phyloP scores from a whole-genome alignment of 2,113 vertebrate species.

The Nothocercus nigrocapillus region DNA sequence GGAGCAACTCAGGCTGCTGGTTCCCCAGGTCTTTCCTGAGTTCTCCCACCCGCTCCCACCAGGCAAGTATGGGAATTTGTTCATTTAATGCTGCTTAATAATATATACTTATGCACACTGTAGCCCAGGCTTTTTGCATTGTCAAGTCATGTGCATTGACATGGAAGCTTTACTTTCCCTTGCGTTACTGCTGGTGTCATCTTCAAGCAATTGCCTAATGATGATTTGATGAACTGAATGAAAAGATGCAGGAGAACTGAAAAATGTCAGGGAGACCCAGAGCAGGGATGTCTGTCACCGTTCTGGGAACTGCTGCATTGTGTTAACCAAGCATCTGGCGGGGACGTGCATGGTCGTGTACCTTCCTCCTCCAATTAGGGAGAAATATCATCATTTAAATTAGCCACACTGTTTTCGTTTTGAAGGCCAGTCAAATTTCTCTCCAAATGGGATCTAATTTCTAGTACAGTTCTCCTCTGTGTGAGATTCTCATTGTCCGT shows the following conservation, averaged over 20 bases:
- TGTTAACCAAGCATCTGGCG: background rate
- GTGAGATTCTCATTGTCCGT: background rate
- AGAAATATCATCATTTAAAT: background rate
- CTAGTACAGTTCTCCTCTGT: background rate
- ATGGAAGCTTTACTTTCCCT: constrained; percentile 42
- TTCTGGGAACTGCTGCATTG: background rate
- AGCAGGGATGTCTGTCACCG: background rate
- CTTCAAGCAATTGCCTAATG: background rate
- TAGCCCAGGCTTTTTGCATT: constrained; percentile 50
- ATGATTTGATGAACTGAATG: background rate
- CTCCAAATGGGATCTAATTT: background rate
- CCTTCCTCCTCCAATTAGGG: background rate
- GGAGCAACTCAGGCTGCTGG: background rate
- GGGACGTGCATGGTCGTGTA: background rate
- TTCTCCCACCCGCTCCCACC: constrained; percentile 4
- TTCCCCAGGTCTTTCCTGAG: background rate
- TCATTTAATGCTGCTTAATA: constrained; percentile 75
- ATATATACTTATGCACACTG: constrained; percentile 57
- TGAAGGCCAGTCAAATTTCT: background rate
- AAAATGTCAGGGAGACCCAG: background rate
- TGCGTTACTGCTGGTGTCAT: constrained; percentile 23
- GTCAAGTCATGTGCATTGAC: constrained; percentile 49
- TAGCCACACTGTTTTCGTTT: background rate
- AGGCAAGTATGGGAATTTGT: constrained; percentile 38
- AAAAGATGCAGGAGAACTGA: background rate